Base-by-base conservation (phyloP, 1,140 invertebrate genomes). In the Glossosoma conforme region DNA sequence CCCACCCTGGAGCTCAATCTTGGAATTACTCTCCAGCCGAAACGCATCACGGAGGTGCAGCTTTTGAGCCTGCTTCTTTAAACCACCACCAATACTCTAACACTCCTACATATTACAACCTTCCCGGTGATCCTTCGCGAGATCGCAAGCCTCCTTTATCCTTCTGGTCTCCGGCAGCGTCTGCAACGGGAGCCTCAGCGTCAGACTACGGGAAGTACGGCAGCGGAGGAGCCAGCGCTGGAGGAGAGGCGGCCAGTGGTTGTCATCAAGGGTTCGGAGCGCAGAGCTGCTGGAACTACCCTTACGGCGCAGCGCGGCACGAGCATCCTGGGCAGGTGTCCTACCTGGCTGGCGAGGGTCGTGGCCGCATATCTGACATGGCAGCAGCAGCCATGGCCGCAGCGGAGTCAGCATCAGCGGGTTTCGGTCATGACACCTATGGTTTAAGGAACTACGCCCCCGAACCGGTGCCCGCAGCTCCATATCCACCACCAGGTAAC, bases 401-500 rank as follows among this genome's bases (percentile, higher is more conserved):
- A 14, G 79, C 80, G 30, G 85, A 86, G 52, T 78, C 78, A n/a
- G 80, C 76, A 45, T 72, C 77, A 15, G 74, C 77, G 19, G 75
- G 79, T 46, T 88, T 88, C 68, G 78, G 82, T 2, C 85, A 87
- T 62, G 85, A 87, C 59, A 77, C 84, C 18, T 89, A 90, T 65
- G 80, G 82, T 6, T 76, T 89, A 8, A 77, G 86, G 58, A 87
- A 84, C 70, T 89, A 89, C 62, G 78, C 78, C 15, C 79, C 85
- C 1, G 86, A 89, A 60, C 77, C 83, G 10, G 85, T 89, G 48
- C 81, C 85, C 14, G 83, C 86, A 47, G 85, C 84, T 52, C 85
- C 86, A 1, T 90, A 89, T 61, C 83, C 86, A 61, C 83, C 86
- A 65, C 81, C 86, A 81, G 85, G 86, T 79, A 80, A 73, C 75